Base-by-base conservation (phyloP, 2,888 invertebrate genomes). In the Brachynemurus nebulosus region DNA sequence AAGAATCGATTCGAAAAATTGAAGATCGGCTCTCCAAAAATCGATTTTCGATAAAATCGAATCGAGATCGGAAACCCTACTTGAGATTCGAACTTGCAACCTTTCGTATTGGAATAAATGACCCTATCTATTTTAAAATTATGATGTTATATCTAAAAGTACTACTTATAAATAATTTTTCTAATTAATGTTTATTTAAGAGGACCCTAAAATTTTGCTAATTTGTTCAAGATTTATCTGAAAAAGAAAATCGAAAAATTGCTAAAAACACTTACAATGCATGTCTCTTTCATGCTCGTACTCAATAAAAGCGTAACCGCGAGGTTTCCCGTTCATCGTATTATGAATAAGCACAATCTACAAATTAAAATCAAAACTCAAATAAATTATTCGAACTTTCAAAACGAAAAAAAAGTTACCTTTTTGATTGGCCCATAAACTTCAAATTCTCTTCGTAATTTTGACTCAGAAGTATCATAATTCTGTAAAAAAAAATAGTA, bases 271-370 rank as follows among this genome's bases (percentile, higher is more conserved):
- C 93, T 89, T 76, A 95, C 95, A 91, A 70, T 97, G 97, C 98
- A 98, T 99, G 68, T 99, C 98, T 50, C 95, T 71, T 67, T 97
- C 97, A 66, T 96, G 93, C 66, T 97, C 96, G 69, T 95, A 98
- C 67, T 98, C 98, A 59, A 98, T 95, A 76, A 98, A 99, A 37
- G 97, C 97, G 70, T 97, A 98, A 50, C 98, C 98, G 54, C 97
- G 77, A 8, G 96, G 97, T 69, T 97, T 98, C 55, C 82, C 86
- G 60, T 78, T 82, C 51, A 84, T 76, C 52, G 80, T 83, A 67
- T 90, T 90, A 61, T 81, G 85, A 51, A 88, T 81, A 63, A 97
- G 75, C 53, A 82, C 77, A 60, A 96, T 95, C 89, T 91, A 68
- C n/a, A 30, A 75, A 74, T 51, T 53, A 57, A 54, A 55, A 38